Evolutionary conservation across 1,140 invertebrate genomes (phyloP).

Genomic region (Cataglyphis hispanica): DNA sequence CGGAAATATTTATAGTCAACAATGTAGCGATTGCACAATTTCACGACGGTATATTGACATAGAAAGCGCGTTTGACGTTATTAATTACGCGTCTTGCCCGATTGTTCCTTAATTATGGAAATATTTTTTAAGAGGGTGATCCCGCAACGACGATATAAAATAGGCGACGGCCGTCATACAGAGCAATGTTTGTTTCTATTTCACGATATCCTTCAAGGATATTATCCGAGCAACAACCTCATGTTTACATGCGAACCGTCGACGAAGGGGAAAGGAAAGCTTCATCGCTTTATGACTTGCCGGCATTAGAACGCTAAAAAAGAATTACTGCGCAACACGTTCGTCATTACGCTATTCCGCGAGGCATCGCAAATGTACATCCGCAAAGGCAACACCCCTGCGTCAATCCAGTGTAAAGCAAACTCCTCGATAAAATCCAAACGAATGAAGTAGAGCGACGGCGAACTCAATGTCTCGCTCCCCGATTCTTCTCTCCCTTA

Average conservation of each 20-base stretch:
- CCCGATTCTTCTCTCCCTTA: not conserved
- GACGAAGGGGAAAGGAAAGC: constrained; percentile 34
- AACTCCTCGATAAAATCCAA: not conserved
- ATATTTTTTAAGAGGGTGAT: not conserved
- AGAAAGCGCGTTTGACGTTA: constrained; percentile 5
- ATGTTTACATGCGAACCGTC: constrained; percentile 73
- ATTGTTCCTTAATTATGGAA: not conserved
- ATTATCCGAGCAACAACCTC: constrained; percentile 78
- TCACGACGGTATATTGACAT: not conserved
- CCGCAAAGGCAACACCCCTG: not conserved
- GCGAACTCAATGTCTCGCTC: not conserved
- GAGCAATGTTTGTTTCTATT: constrained; percentile 51
- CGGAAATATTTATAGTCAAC: not conserved
- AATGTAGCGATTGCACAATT: not conserved
- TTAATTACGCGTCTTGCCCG: not conserved
- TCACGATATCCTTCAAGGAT: constrained; percentile 58
- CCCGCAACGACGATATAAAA: not conserved
- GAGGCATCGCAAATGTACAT: not conserved
- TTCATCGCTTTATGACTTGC: not conserved
- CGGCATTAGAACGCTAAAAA: constrained; percentile 44
- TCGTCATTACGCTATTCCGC: not conserved
- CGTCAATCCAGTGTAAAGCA: not conserved
- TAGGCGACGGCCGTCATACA: not conserved
- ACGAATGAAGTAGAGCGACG: constrained; percentile 12
- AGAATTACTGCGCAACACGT: not conserved